Conservation (phyloP, 2,113 vertebrate genomes). For the Corythoichthys intestinalis region DNA sequence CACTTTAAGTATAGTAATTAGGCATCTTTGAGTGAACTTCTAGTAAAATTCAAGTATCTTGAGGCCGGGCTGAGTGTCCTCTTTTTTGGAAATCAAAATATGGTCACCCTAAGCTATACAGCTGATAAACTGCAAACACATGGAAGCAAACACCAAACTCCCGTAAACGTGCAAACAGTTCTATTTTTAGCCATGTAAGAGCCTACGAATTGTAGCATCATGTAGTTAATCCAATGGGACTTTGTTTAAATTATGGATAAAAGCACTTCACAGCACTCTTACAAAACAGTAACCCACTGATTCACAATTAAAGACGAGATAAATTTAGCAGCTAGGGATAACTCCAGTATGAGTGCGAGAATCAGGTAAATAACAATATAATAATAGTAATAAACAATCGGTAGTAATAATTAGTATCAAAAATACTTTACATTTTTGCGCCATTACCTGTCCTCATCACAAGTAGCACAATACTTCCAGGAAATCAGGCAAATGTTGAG, state of each 20-base stretch:
- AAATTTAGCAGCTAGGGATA: conserved; percentile 11
- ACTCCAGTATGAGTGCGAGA: conserved; percentile 8
- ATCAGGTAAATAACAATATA: not conserved
- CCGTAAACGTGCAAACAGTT: conserved; percentile 17
- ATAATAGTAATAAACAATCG: too few relatives aligned
- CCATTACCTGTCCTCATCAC: too few relatives aligned
- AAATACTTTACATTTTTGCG: too few relatives aligned
- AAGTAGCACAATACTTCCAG: too few relatives aligned
- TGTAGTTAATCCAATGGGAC: conserved; percentile 51
- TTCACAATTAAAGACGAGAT: not conserved
- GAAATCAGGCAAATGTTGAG: too few relatives aligned
- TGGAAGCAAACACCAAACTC: conserved; percentile 11
- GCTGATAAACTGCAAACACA: conserved; percentile 5
- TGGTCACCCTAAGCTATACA: too few relatives aligned
- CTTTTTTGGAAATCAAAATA: too few relatives aligned
- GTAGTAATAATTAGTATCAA: too few relatives aligned
- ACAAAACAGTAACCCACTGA: conserved; percentile 26
- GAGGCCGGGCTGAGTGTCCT: too few relatives aligned
- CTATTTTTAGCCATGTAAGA: conserved; percentile 59
- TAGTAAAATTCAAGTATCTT: too few relatives aligned
- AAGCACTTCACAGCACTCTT: conserved; percentile 45
- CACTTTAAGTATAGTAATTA: too few relatives aligned
- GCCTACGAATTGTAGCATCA: conserved; percentile 53
- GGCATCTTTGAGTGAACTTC: too few relatives aligned
- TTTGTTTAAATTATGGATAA: conserved; percentile 71